Evolutionary conservation across 2,797 vertebrate species (phyloP).

Genomic region (Premnoplex brunnescens): DNA sequence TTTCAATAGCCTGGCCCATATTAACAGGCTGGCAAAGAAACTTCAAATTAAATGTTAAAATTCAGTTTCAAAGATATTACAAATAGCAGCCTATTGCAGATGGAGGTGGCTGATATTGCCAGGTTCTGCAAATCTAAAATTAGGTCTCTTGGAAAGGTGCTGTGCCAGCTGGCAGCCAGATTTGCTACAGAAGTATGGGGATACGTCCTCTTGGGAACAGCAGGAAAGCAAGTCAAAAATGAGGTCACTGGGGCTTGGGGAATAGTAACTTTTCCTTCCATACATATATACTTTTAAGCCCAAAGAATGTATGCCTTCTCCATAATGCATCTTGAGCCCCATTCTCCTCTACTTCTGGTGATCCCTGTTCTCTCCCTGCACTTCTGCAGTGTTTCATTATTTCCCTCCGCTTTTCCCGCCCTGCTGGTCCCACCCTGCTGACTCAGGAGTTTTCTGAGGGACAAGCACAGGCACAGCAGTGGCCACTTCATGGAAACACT

Average conservation of each 20-base stretch:
- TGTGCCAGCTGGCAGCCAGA: slow-evolving; percentile 22
- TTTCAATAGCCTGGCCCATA: background rate
- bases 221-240: background rate
- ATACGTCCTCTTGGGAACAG: background rate
- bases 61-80: background rate
- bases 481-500: background rate
- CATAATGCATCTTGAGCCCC: background rate
- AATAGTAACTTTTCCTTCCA: background rate
- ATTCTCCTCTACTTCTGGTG: background rate
- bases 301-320: background rate
- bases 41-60: background rate
- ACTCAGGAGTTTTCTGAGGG: background rate
- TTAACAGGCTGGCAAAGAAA: background rate
- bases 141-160: background rate
- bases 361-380: background rate
- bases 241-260: background rate
- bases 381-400: background rate
- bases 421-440: slow-evolving; percentile 2
- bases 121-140: slow-evolving; percentile 16
- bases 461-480: background rate
- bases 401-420: background rate
- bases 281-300: background rate
- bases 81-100: background rate
- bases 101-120: background rate
- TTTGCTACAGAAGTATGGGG: background rate